Base-by-base conservation (phyloP, 2,888 invertebrate species). In the Tetranychus piercei region DNA sequence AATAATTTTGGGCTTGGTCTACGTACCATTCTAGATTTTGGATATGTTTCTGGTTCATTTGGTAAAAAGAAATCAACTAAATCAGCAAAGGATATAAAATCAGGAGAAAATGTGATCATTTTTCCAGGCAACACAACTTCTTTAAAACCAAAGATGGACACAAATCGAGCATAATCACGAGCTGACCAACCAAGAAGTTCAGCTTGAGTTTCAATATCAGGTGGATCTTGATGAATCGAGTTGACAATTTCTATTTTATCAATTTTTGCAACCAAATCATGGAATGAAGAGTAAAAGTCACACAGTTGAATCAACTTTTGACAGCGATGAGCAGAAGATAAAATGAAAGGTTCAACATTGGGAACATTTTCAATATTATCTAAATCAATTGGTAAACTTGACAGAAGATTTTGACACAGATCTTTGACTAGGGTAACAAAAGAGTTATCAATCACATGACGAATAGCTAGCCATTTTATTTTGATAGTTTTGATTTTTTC, bases 311-410 rank as follows among this genome's bases (percentile, higher is more conserved):
- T 23, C 22, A 69, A 20, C 69, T 23, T 23, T 11, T 23, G 69
- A 69, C 69, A 69, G 23, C 34, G 20, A 11, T 7, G 69, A 8
- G 69, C 69, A 20, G 34, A 8, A 69, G 20, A 23, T 69, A 23
- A 23, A 69, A 20, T 22, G 1, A 1, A 20, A 20, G 69, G 69
- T 20, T 69, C 69, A 20, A 9, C 1, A 6, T 69, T 69, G 0
- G 77, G 55, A 81, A 7, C 44, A 71, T 34, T 44, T 34, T 71
- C 43, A 34, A 23, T 18, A 22, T 9, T 69, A 5, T 69, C n/a
- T 7, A 18, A n/a, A 69, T 69, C 69, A 11, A 18, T 9, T 11
- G 71, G 44, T 2, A 71, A 44, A 5, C 18, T 11, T 15, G 34
- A n/a, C 6, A 20, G 15, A 11, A 45, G 43, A 43, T 23, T 71